Conservation (phyloP, 2,113 vertebrate species). For the Oncorhynchus gorbuscha region DNA sequence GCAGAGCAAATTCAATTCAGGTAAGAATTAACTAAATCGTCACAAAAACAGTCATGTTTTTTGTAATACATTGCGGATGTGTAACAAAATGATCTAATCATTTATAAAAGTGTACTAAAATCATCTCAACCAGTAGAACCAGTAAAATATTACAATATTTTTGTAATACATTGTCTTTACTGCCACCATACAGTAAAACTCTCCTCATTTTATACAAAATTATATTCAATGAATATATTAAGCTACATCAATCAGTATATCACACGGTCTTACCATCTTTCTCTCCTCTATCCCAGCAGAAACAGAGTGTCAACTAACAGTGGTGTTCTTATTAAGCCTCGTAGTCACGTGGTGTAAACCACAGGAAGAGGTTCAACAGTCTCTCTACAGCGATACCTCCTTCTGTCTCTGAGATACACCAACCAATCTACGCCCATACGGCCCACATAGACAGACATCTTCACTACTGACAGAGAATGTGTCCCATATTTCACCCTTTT, state of each 20-base stretch:
- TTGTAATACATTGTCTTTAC: too few relatives aligned
- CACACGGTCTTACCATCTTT: slow-evolving; percentile 44
- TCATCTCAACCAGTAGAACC: too few relatives aligned
- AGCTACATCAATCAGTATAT: slow-evolving; percentile 22
- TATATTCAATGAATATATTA: neutral
- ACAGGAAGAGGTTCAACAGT: slow-evolving; percentile 84
- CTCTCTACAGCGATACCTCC: slow-evolving; percentile 32
- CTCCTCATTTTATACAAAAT: neutral
- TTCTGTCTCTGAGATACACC: neutral
- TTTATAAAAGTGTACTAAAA: too few relatives aligned
- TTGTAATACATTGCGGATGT: too few relatives aligned
- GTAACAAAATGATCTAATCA: too few relatives aligned
- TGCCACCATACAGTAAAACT: too few relatives aligned
- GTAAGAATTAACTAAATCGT: neutral
- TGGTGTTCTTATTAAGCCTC: slow-evolving; percentile 72
- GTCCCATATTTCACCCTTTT: too few relatives aligned
- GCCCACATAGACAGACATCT: slow-evolving; percentile 4
- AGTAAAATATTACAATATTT: neutral
- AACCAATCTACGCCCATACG: slow-evolving; percentile 12
- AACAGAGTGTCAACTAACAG: slow-evolving; percentile 56
- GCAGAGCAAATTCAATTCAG: neutral
- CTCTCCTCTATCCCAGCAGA: slow-evolving; percentile 53
- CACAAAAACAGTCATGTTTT: too few relatives aligned
- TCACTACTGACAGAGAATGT: slow-evolving; percentile 9
- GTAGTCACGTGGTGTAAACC: slow-evolving; percentile 72